Evolutionary conservation across 2,797 vertebrate genomes (phyloP), one percentile per base, ranked within the genome.

Genomic region (Betta splendens): DNA sequence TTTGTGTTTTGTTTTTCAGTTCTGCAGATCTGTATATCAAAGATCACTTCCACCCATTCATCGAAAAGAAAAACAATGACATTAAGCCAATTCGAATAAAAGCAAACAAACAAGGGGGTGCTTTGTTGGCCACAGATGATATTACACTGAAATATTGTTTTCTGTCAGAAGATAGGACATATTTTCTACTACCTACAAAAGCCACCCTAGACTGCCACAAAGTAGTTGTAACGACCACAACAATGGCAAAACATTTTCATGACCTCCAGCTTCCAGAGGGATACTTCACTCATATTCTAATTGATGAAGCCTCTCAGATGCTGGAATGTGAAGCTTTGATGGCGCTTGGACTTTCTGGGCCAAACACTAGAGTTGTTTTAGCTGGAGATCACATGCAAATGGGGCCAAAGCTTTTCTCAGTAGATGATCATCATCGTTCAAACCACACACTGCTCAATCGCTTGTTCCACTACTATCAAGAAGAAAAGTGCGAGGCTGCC

Each of bases 351-450:
- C 88, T 95, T 0, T 93, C 94, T 12, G 89, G 87, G 0, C 80
- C 85, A 1, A 32, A 76, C 25, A 97, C 96, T 13, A 89, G 91
- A 12, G 71, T 98, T 5, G 91, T 94, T 45, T 85, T 98, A 16
- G 94, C 95, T 0, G 96, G 95, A 21, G 95, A 98, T 85, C 96
- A 97, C 81, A 94, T 96, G 96, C 96, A 98, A 85, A 93, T 95
- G 83, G 92, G 93, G 4, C 95, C 95, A 0, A 92, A 89, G 72
- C 92, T 97, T 43, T 96, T 95, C 83, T 94, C 87, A 0, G 86
- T 92, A 33, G 83, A 64, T 9, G 57, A 85, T 1, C 80, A 88
- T 7, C 85, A 89, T 11, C 89, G 91, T 0, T 93, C 94, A 0
- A 76, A 91, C 54, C 81, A 92, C 69, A 97, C 95, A 0, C 79